Evolutionary conservation across 2,888 invertebrate species (phyloP), one percentile per base, ranked within the genome.

Genomic region (Mechanitis messenoides): DNA sequence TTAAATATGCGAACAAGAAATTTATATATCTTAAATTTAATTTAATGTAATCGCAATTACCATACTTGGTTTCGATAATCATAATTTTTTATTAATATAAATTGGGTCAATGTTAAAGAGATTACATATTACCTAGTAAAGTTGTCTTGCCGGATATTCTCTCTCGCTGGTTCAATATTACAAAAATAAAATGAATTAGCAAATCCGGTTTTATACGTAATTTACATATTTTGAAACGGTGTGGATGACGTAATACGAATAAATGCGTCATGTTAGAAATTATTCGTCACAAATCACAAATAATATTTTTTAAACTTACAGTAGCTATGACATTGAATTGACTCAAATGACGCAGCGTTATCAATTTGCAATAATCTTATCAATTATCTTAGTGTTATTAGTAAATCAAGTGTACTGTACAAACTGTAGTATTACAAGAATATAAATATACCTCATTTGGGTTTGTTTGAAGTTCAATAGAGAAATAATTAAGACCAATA

Each of bases 221-320:
- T 47, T 20, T 20, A 20, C 28, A 31, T 3, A 31, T 50, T 50
- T 50, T 31, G 50, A 50, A 50, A 50, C 31, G 42, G 9, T 42
- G 9, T n/a, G 9, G 7, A 31, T 31, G 50, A 50, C 50, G 50
- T 50, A 28, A 50, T 28, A 2, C 28, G 9, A 50, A 31, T 7
- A 31, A 31, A 50, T 31, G 50, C 50, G 50, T 50, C 9, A 50
- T 50, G 7, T 50, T 11, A 28, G 4, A 31, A 31, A 11, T 31
- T 31, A 50, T 50, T 50, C 50, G 50, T 50, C 50, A 50, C 50
- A 50, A 31, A 9, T 50, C 11, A 50, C n/a, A 31, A 50, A 50
- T 28, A 28, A 50, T 28, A 31, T 31, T 31, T 3, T 50, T 50
- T 28, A 11, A 28, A 50, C 7, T 9, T 2, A 50, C n/a, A 5